Percentiles rank a stretch among this genome's conserved stretches.
Evolutionary conservation across 2,888 invertebrate genomes (phyloP).

Genomic region (Empis livida): DNA sequence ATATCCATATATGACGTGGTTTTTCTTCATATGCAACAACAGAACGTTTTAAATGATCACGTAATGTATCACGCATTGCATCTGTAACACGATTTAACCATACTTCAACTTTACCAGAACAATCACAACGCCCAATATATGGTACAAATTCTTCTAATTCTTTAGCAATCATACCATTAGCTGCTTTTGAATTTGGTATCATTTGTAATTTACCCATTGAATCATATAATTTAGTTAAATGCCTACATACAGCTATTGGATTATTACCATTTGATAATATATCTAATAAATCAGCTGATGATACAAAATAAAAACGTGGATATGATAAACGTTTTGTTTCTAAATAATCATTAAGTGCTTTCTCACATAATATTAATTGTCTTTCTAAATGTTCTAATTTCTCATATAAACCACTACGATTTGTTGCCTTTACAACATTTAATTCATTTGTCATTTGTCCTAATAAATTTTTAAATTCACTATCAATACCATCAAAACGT

Average conservation of each 20-base stretch:
- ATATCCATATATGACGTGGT: slow-evolving; percentile 80
- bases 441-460: slow-evolving; percentile 50
- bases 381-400: slow-evolving; percentile 59
- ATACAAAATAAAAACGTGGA: slow-evolving; percentile 92
- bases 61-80: slow-evolving; percentile 67
- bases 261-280: slow-evolving; percentile 71
- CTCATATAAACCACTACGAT: slow-evolving; percentile 58
- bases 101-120: slow-evolving; percentile 79
- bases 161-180: slow-evolving; percentile 72
- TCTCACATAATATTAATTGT: slow-evolving; percentile 74
- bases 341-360: slow-evolving; percentile 85
- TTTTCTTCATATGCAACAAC: slow-evolving; percentile 79
- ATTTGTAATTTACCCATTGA: slow-evolving; percentile 62
- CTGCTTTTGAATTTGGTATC: slow-evolving; percentile 45
- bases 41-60: slow-evolving; percentile 64
- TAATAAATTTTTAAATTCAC: slow-evolving; percentile 57
- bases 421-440: slow-evolving; percentile 80
- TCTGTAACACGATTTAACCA: slow-evolving; percentile 84
- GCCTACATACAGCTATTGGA: slow-evolving; percentile 63
- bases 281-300: slow-evolving; percentile 81
- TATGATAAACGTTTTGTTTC: slow-evolving; percentile 89
- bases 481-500: slow-evolving; percentile 77
- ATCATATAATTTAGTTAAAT: slow-evolving; percentile 85
- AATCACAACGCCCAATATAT: slow-evolving; percentile 60
- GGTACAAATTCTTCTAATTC: slow-evolving; percentile 61